Evolutionary conservation across 2,113 vertebrate genomes (phyloP).

Genomic region (Cacatua alba): DNA sequence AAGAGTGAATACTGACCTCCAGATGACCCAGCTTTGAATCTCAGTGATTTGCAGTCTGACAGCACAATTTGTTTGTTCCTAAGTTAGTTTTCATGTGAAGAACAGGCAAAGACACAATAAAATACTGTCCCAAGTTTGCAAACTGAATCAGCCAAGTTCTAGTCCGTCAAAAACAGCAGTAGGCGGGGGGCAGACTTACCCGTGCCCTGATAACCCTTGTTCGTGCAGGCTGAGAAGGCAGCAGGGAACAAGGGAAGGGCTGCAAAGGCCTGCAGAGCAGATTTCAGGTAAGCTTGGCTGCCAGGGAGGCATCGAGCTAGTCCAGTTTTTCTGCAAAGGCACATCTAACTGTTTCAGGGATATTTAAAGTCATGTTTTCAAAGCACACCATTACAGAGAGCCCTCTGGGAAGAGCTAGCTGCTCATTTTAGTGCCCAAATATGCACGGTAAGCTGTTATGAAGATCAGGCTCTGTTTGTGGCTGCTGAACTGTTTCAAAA

Average conservation of each 20-base stretch:
- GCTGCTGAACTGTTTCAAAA: conserved; percentile 22
- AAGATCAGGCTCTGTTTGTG: conserved; percentile 9
- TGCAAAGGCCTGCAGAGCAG: not conserved
- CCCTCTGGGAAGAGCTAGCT: not conserved
- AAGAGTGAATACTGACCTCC: not conserved
- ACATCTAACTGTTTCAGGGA: not conserved
- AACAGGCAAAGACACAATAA: not conserved
- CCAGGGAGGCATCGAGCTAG: not conserved
- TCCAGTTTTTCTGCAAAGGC: not conserved
- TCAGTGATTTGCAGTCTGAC: not conserved
- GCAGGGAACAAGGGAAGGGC: not conserved
- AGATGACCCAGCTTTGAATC: not conserved
- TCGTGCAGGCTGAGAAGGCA: not conserved
- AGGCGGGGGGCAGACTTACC: not conserved
- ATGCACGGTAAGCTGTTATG: not conserved
- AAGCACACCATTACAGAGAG: not conserved
- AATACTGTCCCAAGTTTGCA: not conserved
- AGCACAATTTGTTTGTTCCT: not conserved
- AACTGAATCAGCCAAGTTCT: not conserved
- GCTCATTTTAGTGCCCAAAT: not conserved
- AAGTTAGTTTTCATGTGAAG: not conserved
- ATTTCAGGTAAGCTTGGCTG: not conserved
- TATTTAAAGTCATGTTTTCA: conserved; percentile 1
- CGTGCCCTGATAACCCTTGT: not conserved
- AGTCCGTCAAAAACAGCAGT: not conserved